Evolutionary conservation across 1,140 invertebrate species (phyloP).

Genomic region (Drosophila littoralis): DNA sequence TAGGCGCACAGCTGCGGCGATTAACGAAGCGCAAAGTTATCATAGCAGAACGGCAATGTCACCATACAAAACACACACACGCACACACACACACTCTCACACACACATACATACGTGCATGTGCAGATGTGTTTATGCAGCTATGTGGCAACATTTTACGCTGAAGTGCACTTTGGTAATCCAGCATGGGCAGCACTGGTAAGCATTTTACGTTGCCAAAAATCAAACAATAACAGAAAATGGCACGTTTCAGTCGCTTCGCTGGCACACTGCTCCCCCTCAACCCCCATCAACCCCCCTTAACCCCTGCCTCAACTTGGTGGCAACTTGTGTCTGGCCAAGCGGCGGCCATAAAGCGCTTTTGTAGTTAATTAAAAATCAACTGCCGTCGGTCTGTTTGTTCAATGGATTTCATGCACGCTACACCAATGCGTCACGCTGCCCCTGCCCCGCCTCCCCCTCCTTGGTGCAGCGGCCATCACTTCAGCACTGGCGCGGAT

Average conservation of each 20-base stretch:
- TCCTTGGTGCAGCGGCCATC: not conserved
- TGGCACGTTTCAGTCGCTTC: conserved; percentile 8
- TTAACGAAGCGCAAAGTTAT: conserved; percentile 82
- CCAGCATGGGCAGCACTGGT: conserved; percentile 31
- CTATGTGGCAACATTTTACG: conserved; percentile 25
- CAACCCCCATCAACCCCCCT: no score
- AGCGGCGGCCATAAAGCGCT: conserved; percentile 69
- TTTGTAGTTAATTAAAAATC: conserved; percentile 85
- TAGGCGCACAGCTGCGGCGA: conserved; percentile 69
- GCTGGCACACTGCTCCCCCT: not conserved
- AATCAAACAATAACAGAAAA: conserved; percentile 52
- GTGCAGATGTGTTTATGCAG: conserved; percentile 1
- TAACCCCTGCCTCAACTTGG: no score
- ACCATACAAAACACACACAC: not conserved
- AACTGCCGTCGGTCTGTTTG: conserved; percentile 83
- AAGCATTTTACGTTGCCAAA: conserved; percentile 43
- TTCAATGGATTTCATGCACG: conserved; percentile 84
- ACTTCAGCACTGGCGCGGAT: conserved; percentile 28
- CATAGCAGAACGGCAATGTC: conserved; percentile 57
- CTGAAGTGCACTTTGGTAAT: conserved; percentile 38
- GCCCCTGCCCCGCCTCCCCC: not conserved
- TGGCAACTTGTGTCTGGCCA: conserved; percentile 34
- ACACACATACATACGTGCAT: not conserved
- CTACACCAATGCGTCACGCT: conserved; percentile 46
- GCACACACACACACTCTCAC: not conserved